Conservation (phyloP, 2,797 vertebrate genomes). For the Xerus rutilus region DNA sequence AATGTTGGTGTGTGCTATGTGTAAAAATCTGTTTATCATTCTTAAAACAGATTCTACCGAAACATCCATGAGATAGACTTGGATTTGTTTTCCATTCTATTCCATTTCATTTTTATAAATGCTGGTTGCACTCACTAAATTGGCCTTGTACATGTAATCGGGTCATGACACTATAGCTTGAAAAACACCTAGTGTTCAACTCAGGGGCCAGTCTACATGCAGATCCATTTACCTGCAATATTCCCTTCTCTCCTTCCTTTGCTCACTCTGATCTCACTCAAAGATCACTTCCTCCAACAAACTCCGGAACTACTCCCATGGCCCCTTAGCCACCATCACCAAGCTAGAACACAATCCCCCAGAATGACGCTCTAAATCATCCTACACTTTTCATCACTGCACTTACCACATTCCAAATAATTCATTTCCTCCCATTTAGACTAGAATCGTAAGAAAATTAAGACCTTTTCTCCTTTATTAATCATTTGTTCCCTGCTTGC, state of each 20-base stretch:
- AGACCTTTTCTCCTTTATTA: constrained; percentile 8
- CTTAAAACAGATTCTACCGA: constrained; percentile 30
- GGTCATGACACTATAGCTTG: background rate
- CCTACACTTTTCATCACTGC: background rate
- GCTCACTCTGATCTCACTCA: constrained; percentile 50
- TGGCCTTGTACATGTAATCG: constrained; percentile 18
- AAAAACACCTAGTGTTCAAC: background rate
- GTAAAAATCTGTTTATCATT: background rate
- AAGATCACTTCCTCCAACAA: constrained; percentile 43
- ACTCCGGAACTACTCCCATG: background rate
- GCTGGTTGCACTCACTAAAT: background rate
- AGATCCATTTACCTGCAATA: background rate
- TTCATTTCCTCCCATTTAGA: background rate
- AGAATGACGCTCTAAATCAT: background rate
- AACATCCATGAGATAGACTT: background rate
- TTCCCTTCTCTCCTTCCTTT: background rate
- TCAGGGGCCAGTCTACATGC: background rate
- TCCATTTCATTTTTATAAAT: constrained; percentile 13
- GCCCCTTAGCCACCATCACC: background rate
- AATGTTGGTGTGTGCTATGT: background rate
- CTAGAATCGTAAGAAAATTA: constrained; percentile 43
- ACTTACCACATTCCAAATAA: constrained; percentile 6
- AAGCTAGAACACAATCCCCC: background rate
- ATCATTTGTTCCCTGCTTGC: background rate
- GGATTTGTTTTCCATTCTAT: background rate